Percentiles rank a stretch among this genome's conserved stretches.
These are phyloP conservation scores for Parascotia fuliginaria DNA, from an alignment of 2,888 invertebrate genomes.

Conservation along the genomic window DNA sequence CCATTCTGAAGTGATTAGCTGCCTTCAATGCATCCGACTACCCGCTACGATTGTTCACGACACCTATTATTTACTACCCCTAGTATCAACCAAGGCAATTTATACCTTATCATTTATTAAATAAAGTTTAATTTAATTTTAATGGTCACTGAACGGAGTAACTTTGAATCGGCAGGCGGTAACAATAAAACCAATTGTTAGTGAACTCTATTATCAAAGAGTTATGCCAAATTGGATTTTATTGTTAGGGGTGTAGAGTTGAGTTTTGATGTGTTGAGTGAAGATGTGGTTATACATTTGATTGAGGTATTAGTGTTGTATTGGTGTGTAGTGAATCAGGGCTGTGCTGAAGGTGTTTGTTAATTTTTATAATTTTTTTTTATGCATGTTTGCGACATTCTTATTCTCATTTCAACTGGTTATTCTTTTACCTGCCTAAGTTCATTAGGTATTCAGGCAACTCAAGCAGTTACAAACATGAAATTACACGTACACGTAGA, in stretches of 20 bases:
- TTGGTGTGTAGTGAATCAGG: slow-evolving; percentile 68
- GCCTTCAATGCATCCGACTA: slow-evolving; percentile 61
- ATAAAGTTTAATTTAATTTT: slow-evolving; percentile 39
- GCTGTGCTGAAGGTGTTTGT: slow-evolving; percentile 42
- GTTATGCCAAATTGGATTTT: slow-evolving; percentile 45
- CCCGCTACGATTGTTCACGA: slow-evolving; percentile 70
- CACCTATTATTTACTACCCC: slow-evolving; percentile 66
- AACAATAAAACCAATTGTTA: slow-evolving; percentile 81
- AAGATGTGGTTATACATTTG: slow-evolving; percentile 62
- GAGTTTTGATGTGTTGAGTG: slow-evolving; percentile 45
- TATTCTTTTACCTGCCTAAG: no score
- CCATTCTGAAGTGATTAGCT: slow-evolving; percentile 66
- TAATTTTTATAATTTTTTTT: no score
- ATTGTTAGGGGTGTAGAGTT: slow-evolving; percentile 37
- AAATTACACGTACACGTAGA: no score
- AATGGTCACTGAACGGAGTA: slow-evolving; percentile 48
- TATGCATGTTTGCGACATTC: no score
- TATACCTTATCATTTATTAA: slow-evolving; percentile 38
- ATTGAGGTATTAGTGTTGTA: slow-evolving; percentile 76
- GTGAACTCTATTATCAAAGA: slow-evolving; percentile 54
- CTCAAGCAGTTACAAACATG: no score
- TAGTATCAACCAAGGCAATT: slow-evolving; percentile 47
- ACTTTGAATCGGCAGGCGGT: slow-evolving; percentile 80
- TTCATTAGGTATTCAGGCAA: no score
- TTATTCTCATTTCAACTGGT: no score